A percentile compares a stretch with the other conserved stretches of the same genome.
Conservation (phyloP, 2,888 invertebrate genomes). For the Meteorus cinctellus region DNA sequence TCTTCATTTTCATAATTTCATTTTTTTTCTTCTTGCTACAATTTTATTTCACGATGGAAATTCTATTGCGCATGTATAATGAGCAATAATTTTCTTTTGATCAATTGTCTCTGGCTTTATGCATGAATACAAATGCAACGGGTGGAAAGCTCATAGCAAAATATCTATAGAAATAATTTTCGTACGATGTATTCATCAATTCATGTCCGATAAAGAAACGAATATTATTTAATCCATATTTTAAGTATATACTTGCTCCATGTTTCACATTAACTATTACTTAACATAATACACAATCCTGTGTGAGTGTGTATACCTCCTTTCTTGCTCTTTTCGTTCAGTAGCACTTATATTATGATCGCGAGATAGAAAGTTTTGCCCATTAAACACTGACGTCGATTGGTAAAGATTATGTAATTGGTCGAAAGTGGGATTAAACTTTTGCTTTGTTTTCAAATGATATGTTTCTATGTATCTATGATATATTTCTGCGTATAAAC, state of each 20-base stretch:
- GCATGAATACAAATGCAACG: not conserved
- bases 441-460: not conserved
- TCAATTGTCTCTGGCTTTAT: not conserved
- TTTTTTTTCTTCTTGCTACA: not conserved
- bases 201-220: not conserved
- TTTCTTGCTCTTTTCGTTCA: not conserved
- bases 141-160: not conserved
- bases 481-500: not conserved
- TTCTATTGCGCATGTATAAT: not conserved
- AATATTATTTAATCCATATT: conserved; percentile 10
- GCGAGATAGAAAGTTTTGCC: conserved; percentile 19
- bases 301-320: not conserved
- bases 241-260: not conserved
- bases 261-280: conserved; percentile 1
- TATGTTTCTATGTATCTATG: not conserved
- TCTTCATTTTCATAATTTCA: not conserved
- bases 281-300: not conserved
- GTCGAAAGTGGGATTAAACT: conserved; percentile 14
- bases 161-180: not conserved
- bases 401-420: conserved; percentile 22
- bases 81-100: not conserved
- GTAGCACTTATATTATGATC: conserved; percentile 10
- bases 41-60: not conserved
- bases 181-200: not conserved
- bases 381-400: conserved; percentile 22